A percentile compares a stretch with the other conserved stretches of the same genome.
Conservation (phyloP, 1,140 invertebrate genomes). For the Lordiphosa collinella region DNA sequence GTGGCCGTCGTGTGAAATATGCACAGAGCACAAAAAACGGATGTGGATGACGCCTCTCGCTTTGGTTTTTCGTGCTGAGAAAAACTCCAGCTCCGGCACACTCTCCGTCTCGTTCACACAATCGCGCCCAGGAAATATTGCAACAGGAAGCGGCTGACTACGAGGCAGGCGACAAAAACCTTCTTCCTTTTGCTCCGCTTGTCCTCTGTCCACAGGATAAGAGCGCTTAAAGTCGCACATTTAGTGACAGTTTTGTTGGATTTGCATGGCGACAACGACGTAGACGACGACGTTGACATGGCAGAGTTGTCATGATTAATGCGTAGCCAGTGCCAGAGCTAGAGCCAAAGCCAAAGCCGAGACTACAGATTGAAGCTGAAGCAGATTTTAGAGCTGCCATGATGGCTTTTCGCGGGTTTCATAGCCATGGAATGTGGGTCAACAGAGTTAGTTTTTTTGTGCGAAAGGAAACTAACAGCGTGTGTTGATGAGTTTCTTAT, state of each 20-base stretch:
- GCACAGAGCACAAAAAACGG: conserved; percentile 62
- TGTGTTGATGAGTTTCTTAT: conserved; percentile 21
- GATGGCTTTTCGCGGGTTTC: conserved; percentile 6
- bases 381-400: conserved; percentile 22
- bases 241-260: conserved; percentile 73
- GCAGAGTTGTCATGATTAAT: conserved; percentile 73
- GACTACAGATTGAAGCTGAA: conserved; percentile 27
- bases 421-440: conserved; percentile 9
- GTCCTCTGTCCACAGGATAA: conserved; percentile 49
- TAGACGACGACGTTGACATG: conserved; percentile 47
- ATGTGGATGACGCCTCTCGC: conserved; percentile 62
- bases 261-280: conserved; percentile 47
- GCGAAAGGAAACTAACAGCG: conserved; percentile 1
- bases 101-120: conserved; percentile 12
- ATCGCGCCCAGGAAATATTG: conserved; percentile 51
- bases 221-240: conserved; percentile 73
- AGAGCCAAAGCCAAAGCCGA: conserved; percentile 34
- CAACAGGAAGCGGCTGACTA: conserved; percentile 46
- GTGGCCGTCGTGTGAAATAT: conserved; percentile 65
- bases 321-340: conserved; percentile 50
- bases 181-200: conserved; percentile 16
- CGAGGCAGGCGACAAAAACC: conserved; percentile 19
- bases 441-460: conserved; percentile 20
- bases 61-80: conserved; percentile 50
- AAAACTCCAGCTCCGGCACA: conserved; percentile 33